Base-by-base conservation (phyloP, 1,140 invertebrate species). In the Drosophila ananassae region DNA sequence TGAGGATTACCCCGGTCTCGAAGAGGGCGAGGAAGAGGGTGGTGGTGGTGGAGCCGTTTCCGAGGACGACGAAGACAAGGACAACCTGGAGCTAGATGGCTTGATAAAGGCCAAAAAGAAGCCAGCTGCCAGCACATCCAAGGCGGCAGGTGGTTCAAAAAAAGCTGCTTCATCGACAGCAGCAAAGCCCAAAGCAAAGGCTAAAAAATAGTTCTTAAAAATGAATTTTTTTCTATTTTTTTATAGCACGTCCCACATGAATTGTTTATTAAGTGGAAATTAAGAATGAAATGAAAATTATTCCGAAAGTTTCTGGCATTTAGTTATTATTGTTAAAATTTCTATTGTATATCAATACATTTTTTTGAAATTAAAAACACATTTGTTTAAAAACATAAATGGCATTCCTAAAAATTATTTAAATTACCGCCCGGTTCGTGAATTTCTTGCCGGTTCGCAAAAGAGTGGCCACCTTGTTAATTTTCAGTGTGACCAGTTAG, bases 81-180 rank as follows among this genome's bases (percentile, higher is more conserved):
- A 95, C 72, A 93, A 95, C 79, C 74, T 96, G 21, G 94, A 95
- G 55, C 93, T 93, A 55, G 96, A 98, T 92, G 94, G 94, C 5
- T 95, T 97, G 93, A 97, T 98, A 41, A 97, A 97, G 57, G 74
- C 89, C 7, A 91, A 91, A 44, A 91, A 91, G 58, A 91, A 90
- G 37, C 7, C 82, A 7, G 47, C 82, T 12, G n/a, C 57, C 9
- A 60, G 57, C 37, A 52, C 54, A 3, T 55, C 79, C 3, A 90
- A 87, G 25, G 48, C 71, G 10, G 44, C 63, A 7, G 52, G 58
- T 44, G 52, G 57, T 34, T 58, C 66, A 2, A 90, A 81, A 51
- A 90, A 89, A 46, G 7, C 74, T 2, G 12, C 68, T 22, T 21
- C 55, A 24, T 25, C 62, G 13, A 52, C 62, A 8, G 30, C 79